Percentiles rank a stretch among this genome's conserved stretches.
phyloP scores from a whole-genome alignment of 1,140 invertebrate genomes.

The Magallana gigas region DNA sequence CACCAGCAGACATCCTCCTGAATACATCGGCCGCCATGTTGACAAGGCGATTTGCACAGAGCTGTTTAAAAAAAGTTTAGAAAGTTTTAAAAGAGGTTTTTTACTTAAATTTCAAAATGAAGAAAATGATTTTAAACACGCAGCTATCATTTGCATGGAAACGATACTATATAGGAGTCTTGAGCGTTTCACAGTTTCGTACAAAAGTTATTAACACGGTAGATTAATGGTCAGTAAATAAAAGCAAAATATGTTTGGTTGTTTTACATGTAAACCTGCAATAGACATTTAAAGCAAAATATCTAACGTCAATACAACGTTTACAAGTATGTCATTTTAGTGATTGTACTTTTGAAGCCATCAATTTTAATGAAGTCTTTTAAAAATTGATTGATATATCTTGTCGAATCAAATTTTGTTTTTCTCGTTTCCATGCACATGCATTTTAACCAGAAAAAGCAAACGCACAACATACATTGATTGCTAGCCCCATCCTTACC shows the following conservation, averaged over 20 bases:
- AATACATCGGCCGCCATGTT: constrained; percentile 73
- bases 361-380: too few relatives aligned
- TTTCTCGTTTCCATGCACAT: neutral
- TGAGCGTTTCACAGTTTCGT: too few relatives aligned
- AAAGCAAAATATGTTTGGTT: too few relatives aligned
- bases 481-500: constrained; percentile 54
- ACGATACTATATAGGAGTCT: neutral
- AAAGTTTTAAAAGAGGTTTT: neutral
- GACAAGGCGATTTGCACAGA: constrained; percentile 70
- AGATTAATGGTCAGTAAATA: too few relatives aligned
- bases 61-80: constrained; percentile 58
- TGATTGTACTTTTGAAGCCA: too few relatives aligned
- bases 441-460: neutral
- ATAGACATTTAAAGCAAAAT: too few relatives aligned
- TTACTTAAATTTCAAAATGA: neutral
- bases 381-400: too few relatives aligned
- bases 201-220: too few relatives aligned
- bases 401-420: too few relatives aligned
- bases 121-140: neutral
- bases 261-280: too few relatives aligned
- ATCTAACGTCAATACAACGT: too few relatives aligned
- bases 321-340: too few relatives aligned
- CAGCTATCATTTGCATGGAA: neutral
- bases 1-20: constrained; percentile 73
- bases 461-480: constrained; percentile 26